Evolutionary conservation across 2,888 invertebrate species (phyloP).

Genomic region (Orthosia incerta): DNA sequence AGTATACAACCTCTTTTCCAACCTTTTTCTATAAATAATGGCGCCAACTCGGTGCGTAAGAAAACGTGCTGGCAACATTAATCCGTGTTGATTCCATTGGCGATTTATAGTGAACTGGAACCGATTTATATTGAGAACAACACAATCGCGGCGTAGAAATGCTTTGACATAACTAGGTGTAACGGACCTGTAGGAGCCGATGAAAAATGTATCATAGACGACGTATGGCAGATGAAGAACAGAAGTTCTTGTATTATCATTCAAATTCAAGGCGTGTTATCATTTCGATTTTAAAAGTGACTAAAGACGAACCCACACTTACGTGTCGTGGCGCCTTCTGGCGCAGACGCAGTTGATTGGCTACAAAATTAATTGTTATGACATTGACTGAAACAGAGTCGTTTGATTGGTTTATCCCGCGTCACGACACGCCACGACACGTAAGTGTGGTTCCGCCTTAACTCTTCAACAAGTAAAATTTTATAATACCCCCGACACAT

Average conservation of each 20-base stretch:
- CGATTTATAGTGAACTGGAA: constrained; percentile 56
- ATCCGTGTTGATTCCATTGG: constrained; percentile 61
- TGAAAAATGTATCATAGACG: constrained; percentile 66
- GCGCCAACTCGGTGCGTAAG: constrained; percentile 56
- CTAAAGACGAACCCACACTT: no score
- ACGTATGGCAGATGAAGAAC: not conserved
- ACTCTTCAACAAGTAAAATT: no score
- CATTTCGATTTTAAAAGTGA: no score
- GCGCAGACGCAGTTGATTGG: no score
- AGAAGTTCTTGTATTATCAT: constrained; percentile 38
- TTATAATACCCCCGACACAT: no score
- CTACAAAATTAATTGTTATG: no score
- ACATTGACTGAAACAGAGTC: no score
- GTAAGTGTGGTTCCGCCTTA: no score
- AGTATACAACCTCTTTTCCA: constrained; percentile 39
- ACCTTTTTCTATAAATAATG: constrained; percentile 57
- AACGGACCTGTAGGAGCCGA: constrained; percentile 60
- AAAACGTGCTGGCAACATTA: constrained; percentile 55
- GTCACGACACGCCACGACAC: no score
- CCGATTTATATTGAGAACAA: constrained; percentile 64
- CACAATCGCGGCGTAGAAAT: constrained; percentile 61
- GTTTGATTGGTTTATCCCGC: no score
- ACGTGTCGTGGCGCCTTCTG: no score
- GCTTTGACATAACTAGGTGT: constrained; percentile 65
- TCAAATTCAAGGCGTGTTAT: not conserved